Percentiles rank a stretch among this genome's conserved stretches.
phyloP scores from a whole-genome alignment of 1,140 invertebrate genomes.

The Lithobius niger region DNA sequence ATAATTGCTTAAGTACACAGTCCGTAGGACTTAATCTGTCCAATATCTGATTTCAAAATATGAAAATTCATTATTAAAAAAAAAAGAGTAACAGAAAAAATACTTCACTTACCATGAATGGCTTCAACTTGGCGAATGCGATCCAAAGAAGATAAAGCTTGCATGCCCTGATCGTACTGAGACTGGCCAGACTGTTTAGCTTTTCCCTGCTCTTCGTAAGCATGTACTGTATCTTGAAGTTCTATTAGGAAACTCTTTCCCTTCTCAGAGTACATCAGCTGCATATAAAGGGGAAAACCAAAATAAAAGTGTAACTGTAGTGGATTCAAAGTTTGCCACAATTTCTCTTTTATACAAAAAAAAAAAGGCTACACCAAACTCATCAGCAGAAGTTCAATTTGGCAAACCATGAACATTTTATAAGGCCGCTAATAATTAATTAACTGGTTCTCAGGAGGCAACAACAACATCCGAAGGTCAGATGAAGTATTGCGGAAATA shows the following conservation, averaged over 20 bases:
- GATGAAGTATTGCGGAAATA: no score
- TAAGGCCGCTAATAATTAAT: no score
- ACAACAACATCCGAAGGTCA: no score
- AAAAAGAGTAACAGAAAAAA: neutral
- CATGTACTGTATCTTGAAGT: constrained; percentile 64
- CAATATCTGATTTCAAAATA: neutral
- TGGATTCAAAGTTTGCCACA: no score
- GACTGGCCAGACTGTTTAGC: constrained; percentile 17
- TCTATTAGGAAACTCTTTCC: constrained; percentile 57
- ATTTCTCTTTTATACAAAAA: no score
- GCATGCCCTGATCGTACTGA: constrained; percentile 59
- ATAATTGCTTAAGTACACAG: neutral
- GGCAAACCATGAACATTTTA: no score
- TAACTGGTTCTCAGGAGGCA: no score
- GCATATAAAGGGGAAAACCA: constrained; percentile 8
- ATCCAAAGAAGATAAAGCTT: constrained; percentile 58
- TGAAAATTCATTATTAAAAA: neutral
- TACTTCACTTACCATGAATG: constrained; percentile 41
- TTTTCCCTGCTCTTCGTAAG: constrained; percentile 60
- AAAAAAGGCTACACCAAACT: neutral
- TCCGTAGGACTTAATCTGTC: neutral
- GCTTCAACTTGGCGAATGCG: constrained; percentile 70
- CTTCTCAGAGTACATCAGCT: constrained; percentile 49
- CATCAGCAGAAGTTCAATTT: neutral
- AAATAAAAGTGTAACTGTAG: constrained; percentile 11